Base-by-base conservation (phyloP, 2,888 invertebrate species). In the Idaea biselata region DNA sequence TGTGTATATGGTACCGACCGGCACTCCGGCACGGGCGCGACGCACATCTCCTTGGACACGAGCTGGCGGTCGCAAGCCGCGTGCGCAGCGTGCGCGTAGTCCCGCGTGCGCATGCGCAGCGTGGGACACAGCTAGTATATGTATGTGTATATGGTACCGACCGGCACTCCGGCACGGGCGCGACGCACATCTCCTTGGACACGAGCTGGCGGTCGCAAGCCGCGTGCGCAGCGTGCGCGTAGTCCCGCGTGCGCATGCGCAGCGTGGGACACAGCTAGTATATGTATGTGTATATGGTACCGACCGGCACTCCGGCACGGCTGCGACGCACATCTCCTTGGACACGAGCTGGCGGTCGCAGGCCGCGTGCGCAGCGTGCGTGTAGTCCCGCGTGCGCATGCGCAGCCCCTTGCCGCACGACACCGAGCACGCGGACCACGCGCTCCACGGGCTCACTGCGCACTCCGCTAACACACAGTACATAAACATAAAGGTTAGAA, bases 171-270 rank as follows among this genome's bases (percentile, higher is more conserved):
- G 96, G 89, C 44, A 95, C 84, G 16, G 90, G 87, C 6, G 97
- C 96, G 55, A 96, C 96, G 82, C 98, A 99, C 96, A 97, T 97
- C 93, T 98, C 98, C 86, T 97, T 97, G 63, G 96, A 94, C 58
- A 97, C 93, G 78, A 99, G 89, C 86, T 98, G 96, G 44, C 96
- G 88, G 73, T 94, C 93, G 82, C 96, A 96, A 70, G 94, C 87
- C 6, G 98, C 98, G 80, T 95, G 95, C 76, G 95, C 94, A 58
- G 95, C 95, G 85, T 95, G 86, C 68, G 92, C 83, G 88, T 97
- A 98, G 69, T 93, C 86, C 63, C 98, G 94, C 63, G 94, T 95
- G 74, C 97, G 93, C 94, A 96, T 96, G 76, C 97, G 94, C 69
- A 95, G 93, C 31, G n/a, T n/a, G n/a, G n/a, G n/a, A n/a, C n/a